Evolutionary conservation across 2,888 invertebrate genomes (phyloP), one percentile per base, ranked within the genome.

Genomic region (Hirtodrosophila confusa): DNA sequence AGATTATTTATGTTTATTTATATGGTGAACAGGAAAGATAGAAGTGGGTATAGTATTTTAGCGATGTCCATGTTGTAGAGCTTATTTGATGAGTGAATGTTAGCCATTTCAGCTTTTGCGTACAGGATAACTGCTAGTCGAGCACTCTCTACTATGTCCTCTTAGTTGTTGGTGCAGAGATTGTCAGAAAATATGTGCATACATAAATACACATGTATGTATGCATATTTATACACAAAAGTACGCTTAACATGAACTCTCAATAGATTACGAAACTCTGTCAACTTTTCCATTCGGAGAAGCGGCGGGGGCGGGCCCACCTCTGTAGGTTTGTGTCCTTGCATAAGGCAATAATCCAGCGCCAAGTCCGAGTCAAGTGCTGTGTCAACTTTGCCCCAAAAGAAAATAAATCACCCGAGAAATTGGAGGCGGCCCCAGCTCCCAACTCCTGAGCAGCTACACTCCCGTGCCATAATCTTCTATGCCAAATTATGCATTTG

Each of bases 361-460:
- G 54, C 43, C 68, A 57, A 60, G 64, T 60, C 63, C 69, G 50
- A 78, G 79, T 77, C 75, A 69, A 79, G 77, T 72, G 77, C 80
- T 83, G 64, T 71, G 84, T 79, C 83, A 88, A 86, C 78, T 78
- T 82, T 68, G 78, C 69, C 65, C 71, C 74, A 64, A 86, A 74
- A 66, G 41, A 56, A 86, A 72, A 86, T 86, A 84, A 88, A 88
- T 88, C 86, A 83, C 60, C 67, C 64, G 50, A 66, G 43, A 65
- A 75, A 69, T 65, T 56, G 68, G 55, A 48, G 55, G 53, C 33
- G 39, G 48, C 53, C 36, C n/a, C n/a, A n/a, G n/a, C n/a, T n/a
- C n/a, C n/a, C 41, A 56, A 60, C 35, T 55, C 50, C 49, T 56
- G 2, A 17, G 17, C 17, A 17, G 9, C 45, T 31, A 27, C 10